Evolutionary conservation across 2,797 vertebrate genomes (phyloP).

Genomic region (Mormyrops boulengeri): DNA sequence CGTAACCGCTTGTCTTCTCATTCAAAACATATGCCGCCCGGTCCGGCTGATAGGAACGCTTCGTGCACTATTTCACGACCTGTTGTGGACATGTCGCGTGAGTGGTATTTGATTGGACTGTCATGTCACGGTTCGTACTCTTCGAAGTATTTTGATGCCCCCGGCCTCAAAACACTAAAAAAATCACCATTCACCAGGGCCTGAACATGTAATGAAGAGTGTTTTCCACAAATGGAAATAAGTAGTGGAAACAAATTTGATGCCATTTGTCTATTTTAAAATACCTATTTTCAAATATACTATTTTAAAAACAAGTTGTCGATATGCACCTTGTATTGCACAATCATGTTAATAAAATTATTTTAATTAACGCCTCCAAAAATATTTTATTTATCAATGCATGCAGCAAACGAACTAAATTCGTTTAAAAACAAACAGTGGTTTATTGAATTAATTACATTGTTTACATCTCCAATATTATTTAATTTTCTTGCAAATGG

Average conservation of each 20-base stretch:
- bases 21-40: conserved; percentile 42
- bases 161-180: background rate
- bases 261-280: background rate
- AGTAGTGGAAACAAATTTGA: background rate
- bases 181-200: background rate
- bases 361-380: conserved; percentile 1
- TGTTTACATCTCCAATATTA: conserved; percentile 82
- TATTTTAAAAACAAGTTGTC: background rate
- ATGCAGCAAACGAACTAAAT: conserved; percentile 43
- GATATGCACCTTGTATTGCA: background rate
- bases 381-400: conserved; percentile 26
- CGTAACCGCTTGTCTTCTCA: background rate
- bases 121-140: conserved; percentile 17
- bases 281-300: background rate
- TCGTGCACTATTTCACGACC: conserved; percentile 54
- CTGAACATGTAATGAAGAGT: background rate
- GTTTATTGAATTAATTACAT: conserved; percentile 88
- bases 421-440: conserved; percentile 69
- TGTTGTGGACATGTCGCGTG: conserved; percentile 27
- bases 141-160: conserved; percentile 27
- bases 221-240: background rate
- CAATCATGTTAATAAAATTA: background rate
- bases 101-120: conserved; percentile 36
- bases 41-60: conserved; percentile 52
- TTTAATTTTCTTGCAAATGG: conserved; percentile 68